phyloP scores from a whole-genome alignment of 2,113 vertebrate species.

The Alexandromys fortis region DNA sequence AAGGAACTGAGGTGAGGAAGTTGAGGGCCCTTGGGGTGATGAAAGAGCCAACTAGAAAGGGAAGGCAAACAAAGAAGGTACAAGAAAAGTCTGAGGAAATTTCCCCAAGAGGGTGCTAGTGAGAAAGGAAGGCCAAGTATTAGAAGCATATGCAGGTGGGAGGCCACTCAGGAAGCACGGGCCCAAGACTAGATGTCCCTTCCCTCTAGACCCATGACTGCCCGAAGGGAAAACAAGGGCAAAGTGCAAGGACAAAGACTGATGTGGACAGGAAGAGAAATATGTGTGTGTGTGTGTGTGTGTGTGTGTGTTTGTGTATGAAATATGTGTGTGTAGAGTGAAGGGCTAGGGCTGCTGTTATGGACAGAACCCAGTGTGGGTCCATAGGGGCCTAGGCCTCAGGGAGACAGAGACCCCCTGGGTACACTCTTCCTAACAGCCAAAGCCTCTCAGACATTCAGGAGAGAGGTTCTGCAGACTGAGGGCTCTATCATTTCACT shows the following conservation, averaged over 20 bases:
- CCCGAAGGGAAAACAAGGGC: background rate
- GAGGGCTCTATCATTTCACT: slow-evolving; percentile 20
- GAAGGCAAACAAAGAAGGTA: background rate
- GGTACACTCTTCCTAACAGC: background rate
- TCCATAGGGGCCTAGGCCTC: background rate
- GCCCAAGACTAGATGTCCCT: slow-evolving; percentile 44
- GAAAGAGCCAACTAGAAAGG: background rate
- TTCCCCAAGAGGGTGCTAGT: slow-evolving; percentile 39
- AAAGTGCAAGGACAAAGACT: background rate
- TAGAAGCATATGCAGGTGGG: background rate
- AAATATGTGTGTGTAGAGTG: background rate
- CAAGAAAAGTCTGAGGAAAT: slow-evolving; percentile 28
- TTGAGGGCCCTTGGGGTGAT: background rate
- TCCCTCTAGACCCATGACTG: slow-evolving; percentile 43
- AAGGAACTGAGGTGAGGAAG: slow-evolving; percentile 29
- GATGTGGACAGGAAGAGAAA: background rate
- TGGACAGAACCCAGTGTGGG: background rate
- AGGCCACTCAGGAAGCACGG: slow-evolving; percentile 46
- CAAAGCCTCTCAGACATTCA: slow-evolving; percentile 22
- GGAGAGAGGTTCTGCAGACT: slow-evolving; percentile 23
- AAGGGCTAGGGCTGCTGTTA: slow-evolving; percentile 32
- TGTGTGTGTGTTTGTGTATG: no score
- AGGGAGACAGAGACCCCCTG: background rate
- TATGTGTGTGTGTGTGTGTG: background rate
- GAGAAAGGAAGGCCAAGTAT: slow-evolving; percentile 50